Base-by-base conservation (phyloP, 2,888 invertebrate genomes). In the Clusia tigrina region DNA sequence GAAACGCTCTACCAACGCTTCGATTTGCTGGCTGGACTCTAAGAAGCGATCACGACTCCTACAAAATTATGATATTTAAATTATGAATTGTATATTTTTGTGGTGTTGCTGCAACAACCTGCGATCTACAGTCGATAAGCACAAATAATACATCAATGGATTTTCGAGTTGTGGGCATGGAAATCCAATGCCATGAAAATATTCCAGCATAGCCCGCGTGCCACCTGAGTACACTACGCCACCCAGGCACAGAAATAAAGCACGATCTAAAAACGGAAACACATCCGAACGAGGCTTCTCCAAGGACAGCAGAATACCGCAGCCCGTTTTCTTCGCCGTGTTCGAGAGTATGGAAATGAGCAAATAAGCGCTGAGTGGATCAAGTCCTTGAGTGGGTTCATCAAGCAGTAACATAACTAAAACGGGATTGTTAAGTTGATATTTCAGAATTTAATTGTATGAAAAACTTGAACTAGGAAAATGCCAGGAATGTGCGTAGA, bases 81-180 rank as follows among this genome's bases (percentile, higher is more conserved):
- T 32, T 37, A 23, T 20, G 6, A 53, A 42, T 51, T 18, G 24
- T 6, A 17, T 3, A 26, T 22, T 51, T 5, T 37, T 37, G 37
- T 23, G 3, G 25, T 54, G 17, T 52, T 26, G 18, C n/a, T 23
- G 22, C 24, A 23, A 48, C 18, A 48, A 74, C 69, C 87, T 81
- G 25, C 88, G 80, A 79, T 89, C 89, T 18, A 89, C 89, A 1
- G 89, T 89, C 61, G 88, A 88, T 17, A 89, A 79, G 70, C 89
- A 89, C 59, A 89, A 86, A 80, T 97, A 98, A 83, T 96, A 98
- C 93, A 97, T 97, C n/a, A 98, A 86, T 0, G 98, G 98, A 83
- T 98, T 98, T 80, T 98, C 98, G 55, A 96, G 85, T 79, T 96
- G 94, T 0, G 98, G 98, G 82, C 98, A 98, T 0, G 97, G 96